Evolutionary conservation across 2,113 vertebrate species (phyloP).

Genomic region (Thamnaconus septentrionalis): DNA sequence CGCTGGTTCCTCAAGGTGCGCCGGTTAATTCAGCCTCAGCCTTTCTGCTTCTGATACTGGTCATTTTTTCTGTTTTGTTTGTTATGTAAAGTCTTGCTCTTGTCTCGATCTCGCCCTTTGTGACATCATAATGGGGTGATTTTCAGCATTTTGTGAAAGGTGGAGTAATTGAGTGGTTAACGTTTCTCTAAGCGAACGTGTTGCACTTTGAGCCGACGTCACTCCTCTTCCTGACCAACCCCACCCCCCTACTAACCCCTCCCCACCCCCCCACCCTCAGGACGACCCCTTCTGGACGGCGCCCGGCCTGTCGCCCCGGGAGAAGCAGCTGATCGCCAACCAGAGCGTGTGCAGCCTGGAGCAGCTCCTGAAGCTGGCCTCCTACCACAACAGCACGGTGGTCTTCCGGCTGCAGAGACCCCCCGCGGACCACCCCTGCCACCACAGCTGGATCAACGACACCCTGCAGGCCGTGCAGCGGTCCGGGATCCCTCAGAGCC

Average conservation of each 20-base stretch:
- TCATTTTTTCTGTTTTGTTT: too few species aligned
- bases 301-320: constrained; percentile 76
- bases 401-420: constrained; percentile 83
- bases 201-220: too few species aligned
- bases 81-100: too few species aligned
- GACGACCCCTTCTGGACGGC: constrained; percentile 92
- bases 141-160: neutral
- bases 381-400: constrained; percentile 79
- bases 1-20: constrained; percentile 91
- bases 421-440: constrained; percentile 82
- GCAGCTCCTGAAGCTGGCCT: constrained; percentile 83
- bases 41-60: too few species aligned
- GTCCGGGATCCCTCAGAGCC: constrained; percentile 82
- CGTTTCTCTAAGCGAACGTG: neutral
- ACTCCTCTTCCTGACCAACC: too few species aligned
- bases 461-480: constrained; percentile 83
- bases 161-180: neutral
- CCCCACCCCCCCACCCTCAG: constrained; percentile 58
- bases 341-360: constrained; percentile 88
- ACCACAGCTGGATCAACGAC: constrained; percentile 84
- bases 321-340: constrained; percentile 82
- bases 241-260: neutral
- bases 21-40: neutral
- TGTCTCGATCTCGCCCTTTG: too few species aligned
- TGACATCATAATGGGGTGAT: too few species aligned